Percentiles rank a stretch among this genome's conserved stretches.
Evolutionary conservation across 2,888 invertebrate species (phyloP).

Genomic region (Sipha maydis): DNA sequence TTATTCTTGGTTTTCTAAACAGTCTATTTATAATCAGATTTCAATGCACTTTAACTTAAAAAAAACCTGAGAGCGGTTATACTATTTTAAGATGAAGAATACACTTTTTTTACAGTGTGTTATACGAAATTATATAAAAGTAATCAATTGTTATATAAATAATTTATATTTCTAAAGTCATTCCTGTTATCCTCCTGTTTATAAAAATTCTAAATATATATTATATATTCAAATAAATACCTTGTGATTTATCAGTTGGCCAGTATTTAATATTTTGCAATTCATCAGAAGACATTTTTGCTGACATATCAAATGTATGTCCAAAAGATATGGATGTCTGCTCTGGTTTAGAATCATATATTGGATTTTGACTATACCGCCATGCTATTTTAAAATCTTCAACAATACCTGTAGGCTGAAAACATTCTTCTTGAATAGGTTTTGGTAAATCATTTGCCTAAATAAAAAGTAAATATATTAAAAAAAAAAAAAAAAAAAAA

Average conservation of each 20-base stretch:
- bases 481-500: neutral
- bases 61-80: too few relatives aligned
- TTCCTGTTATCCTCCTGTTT: too few relatives aligned
- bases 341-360: conserved; percentile 69
- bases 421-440: conserved; percentile 68
- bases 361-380: conserved; percentile 83
- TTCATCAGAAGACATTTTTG: conserved; percentile 40
- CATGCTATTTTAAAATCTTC: conserved; percentile 89
- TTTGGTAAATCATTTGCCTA: conserved; percentile 75
- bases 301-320: conserved; percentile 83
- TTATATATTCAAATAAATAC: conserved; percentile 7
- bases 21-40: too few relatives aligned
- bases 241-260: conserved; percentile 17
- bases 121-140: too few relatives aligned
- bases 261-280: conserved; percentile 52
- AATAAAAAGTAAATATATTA: conserved; percentile 64
- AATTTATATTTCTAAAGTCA: too few relatives aligned
- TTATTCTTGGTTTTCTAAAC: too few relatives aligned
- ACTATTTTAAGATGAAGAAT: too few relatives aligned
- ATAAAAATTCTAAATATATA: too few relatives aligned
- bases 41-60: too few relatives aligned
- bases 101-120: too few relatives aligned
- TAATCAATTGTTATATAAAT: too few relatives aligned
- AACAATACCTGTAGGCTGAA: conserved; percentile 64
- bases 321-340: conserved; percentile 73